Percentiles rank a stretch among this genome's conserved stretches.
Conservation (phyloP, 2,113 vertebrate species). For the Ahaetulla prasina region DNA sequence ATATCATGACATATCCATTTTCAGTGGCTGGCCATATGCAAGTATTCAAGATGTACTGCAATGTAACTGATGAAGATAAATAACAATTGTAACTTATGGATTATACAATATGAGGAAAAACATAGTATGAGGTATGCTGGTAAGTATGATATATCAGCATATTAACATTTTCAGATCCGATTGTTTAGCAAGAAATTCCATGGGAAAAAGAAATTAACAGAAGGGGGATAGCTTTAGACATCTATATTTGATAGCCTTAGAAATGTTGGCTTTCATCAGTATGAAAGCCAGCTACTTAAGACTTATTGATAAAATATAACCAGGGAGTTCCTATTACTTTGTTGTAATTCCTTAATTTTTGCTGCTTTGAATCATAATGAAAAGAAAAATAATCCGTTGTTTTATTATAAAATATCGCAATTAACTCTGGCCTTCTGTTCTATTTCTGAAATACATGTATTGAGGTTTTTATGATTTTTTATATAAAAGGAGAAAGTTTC, state of each 20-base stretch:
- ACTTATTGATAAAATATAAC: background rate
- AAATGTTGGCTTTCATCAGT: background rate
- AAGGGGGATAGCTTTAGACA: conserved; percentile 35
- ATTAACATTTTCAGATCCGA: conserved; percentile 40
- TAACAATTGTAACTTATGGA: conserved; percentile 43
- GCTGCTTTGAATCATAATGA: background rate
- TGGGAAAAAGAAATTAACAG: conserved; percentile 19
- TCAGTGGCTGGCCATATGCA: background rate
- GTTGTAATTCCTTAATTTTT: background rate
- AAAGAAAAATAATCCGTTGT: background rate
- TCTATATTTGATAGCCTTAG: conserved; percentile 33
- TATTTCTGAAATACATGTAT: background rate
- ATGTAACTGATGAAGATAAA: conserved; percentile 46
- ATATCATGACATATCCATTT: background rate
- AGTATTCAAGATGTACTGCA: conserved; percentile 32
- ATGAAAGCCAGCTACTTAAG: background rate
- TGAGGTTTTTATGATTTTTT: background rate
- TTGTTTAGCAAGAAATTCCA: conserved; percentile 22
- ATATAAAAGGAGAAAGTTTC: background rate
- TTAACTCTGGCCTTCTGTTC: background rate
- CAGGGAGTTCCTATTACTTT: background rate
- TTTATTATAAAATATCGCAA: background rate
- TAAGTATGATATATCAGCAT: background rate
- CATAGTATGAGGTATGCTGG: background rate
- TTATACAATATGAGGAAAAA: conserved; percentile 46